Evolutionary conservation across 2,113 vertebrate species (phyloP), one percentile per base, ranked within the genome.

Genomic region (Eptesicus fuscus): DNA sequence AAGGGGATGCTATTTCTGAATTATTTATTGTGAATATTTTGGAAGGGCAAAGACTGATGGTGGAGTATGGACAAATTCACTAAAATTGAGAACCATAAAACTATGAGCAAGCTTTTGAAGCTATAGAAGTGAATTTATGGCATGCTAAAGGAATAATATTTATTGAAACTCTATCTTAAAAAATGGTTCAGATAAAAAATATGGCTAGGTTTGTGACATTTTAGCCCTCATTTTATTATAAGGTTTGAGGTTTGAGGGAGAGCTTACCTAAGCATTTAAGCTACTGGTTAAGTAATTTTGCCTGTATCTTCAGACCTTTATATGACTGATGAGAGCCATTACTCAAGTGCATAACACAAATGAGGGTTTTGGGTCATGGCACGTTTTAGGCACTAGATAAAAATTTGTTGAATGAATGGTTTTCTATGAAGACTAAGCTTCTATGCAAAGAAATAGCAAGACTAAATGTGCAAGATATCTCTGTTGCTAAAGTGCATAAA

Each of bases 61-160:
- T 23, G 82, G 61, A 91, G 47, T 28, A 88, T 88, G 59, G 56
- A 83, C 44, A 90, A 83, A 86, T 88, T 91, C 85, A 96, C 49
- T 90, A 47, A 94, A 88, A 53, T 9, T 82, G 77, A 95, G 89
- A 88, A 61, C 23, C 13, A 32, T 92, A 73, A 82, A 91, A 63
- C 69, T 86, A 86, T 83, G 93, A 42, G 11, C 73, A 76, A 95
- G 25, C 17, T 92, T 74, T 88, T 90, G 51, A 84, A 94, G 17
- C 49, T 74, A 82, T n/a, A 77, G 67, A 95, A 59, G 56, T 59
- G 47, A 96, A 95, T 87, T 91, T 93, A 85, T 80, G 67, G 22
- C 47, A 91, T 78, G 69, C 18, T 91, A 93, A 86, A 96, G 49
- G 22, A 95, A 89, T 80, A 95, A 87, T 90, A 91, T 93, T 96